phyloP scores from a whole-genome alignment of 2,797 vertebrate species.

The Aplochiton taeniatus region DNA sequence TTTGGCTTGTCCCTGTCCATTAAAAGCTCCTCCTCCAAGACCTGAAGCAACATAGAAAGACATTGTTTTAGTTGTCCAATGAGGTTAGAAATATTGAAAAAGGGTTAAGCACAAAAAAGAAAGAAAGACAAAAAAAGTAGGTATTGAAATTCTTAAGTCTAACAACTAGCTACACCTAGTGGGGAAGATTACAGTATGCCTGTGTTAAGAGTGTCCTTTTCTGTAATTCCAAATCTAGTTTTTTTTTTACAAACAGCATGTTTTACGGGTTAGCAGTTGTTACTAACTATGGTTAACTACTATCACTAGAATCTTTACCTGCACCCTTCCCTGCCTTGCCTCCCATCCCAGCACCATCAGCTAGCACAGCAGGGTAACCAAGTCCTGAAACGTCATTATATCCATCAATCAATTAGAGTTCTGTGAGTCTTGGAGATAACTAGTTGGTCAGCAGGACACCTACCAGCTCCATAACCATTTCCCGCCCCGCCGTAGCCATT shows the following conservation, averaged over 20 bases:
- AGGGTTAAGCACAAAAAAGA: neutral
- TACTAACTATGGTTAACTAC: too few relatives aligned
- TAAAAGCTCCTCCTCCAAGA: constrained; percentile 51
- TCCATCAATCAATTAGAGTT: constrained; percentile 49
- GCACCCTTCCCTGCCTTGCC: constrained; percentile 65
- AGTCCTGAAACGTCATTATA: constrained; percentile 70
- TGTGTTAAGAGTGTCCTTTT: too few relatives aligned
- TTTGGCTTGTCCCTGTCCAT: constrained; percentile 50
- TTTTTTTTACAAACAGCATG: too few relatives aligned
- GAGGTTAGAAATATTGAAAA: neutral
- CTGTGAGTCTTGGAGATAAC: constrained; percentile 15
- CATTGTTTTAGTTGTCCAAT: neutral
- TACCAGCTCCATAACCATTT: constrained; percentile 72
- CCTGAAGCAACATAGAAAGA: constrained; percentile 40
- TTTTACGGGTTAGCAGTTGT: neutral
- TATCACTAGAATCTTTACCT: constrained; percentile 47
- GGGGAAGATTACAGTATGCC: constrained; percentile 28
- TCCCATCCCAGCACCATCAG: constrained; percentile 61
- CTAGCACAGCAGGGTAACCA: constrained; percentile 66
- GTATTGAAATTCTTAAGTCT: neutral
- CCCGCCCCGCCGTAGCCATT: constrained; percentile 61
- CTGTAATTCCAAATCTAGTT: too few relatives aligned
- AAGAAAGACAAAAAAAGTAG: neutral
- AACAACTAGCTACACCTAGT: constrained; percentile 55
- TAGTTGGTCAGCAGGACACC: constrained; percentile 38